Evolutionary conservation across 2,113 vertebrate species (phyloP).

Genomic region (Lonchura striata): DNA sequence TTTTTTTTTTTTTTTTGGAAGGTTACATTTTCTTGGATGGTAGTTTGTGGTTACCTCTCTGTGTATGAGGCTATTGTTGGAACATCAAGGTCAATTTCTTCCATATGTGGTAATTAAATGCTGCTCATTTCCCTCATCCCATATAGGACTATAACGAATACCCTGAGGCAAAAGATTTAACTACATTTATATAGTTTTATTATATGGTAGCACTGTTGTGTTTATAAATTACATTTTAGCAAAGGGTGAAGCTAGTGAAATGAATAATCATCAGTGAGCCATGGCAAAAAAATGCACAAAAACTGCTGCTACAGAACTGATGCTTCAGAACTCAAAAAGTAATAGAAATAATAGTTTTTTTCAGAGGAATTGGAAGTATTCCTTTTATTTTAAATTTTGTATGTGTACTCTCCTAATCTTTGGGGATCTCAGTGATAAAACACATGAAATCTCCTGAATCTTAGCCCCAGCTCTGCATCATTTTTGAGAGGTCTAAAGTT

Average conservation of each 20-base stretch:
- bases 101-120: background rate
- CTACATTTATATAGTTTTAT: background rate
- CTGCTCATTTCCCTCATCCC: background rate
- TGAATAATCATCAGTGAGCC: background rate
- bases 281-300: background rate
- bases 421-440: background rate
- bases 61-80: background rate
- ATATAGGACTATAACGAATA: background rate
- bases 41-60: background rate
- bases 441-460: background rate
- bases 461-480: background rate
- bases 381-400: background rate
- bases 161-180: background rate
- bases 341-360: background rate
- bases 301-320: background rate
- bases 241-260: background rate
- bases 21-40: background rate
- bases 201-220: background rate
- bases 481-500: constrained; percentile 5
- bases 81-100: background rate
- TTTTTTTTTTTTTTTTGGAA: background rate
- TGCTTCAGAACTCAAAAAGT: background rate
- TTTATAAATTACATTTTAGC: background rate
- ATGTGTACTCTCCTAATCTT: background rate
- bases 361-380: accelerated